Evolutionary conservation across 2,888 invertebrate species (phyloP), one percentile per base, ranked within the genome.

Genomic region (Trisateles emortualis): DNA sequence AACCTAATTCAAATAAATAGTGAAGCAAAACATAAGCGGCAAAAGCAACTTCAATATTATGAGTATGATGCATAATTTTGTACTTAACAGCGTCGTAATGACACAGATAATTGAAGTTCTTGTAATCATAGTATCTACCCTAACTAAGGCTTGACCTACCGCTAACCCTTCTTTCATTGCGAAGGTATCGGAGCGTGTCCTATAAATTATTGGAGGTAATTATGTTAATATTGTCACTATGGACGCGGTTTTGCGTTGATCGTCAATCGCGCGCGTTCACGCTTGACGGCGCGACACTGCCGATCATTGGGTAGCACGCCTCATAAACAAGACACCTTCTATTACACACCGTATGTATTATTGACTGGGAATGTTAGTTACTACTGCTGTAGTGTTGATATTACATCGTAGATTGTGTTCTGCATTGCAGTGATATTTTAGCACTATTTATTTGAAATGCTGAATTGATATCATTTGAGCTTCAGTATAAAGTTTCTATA

Each of bases 261-360:
- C 63, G 71, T 78, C 76, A 74, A 73, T 78, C 72, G 67, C 6
- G 39, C 24, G 30, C 58, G 62, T 58, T 65, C 71, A 68, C 74
- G 79, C 73, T 68, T 64, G 66, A 59, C 55, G 51, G 71, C 65
- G 62, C 71, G 59, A 48, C 58, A 52, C 47, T 52, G 54, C 47
- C 63, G 49, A 53, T 70, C 71, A 70, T 64, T 73, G 62, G 61
- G 24, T 59, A 68, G 54, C 74, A 74, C 79, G 82, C 64, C 66
- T 75, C 79, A 76, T 81, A 74, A 77, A 80, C 76, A 71, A 77
- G 68, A 76, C 78, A 73, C 76, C 78, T 76, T 78, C 69, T 61
- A 78, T 68, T 76, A 76, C 68, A 71, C 66, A 60, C 63, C 64
- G 68, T 75, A 56, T 75, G 55, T 72, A 72, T 76, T 72, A 75